These are phyloP conservation scores for Apotomis capreana DNA, from an alignment of 2,888 invertebrate species.

Conservation along the genomic window DNA sequence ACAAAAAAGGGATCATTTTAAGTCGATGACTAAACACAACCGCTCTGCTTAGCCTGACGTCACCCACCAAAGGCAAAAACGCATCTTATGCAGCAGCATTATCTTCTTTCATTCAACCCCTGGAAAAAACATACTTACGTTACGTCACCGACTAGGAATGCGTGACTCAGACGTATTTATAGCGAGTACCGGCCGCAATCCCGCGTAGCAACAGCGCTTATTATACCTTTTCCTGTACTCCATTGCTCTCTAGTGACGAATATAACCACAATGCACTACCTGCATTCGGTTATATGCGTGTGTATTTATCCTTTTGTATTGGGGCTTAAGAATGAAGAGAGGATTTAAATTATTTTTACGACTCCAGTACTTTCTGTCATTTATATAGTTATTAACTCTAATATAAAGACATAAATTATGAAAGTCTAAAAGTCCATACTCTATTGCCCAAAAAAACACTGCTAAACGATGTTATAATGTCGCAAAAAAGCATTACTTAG, in stretches of 20 bases:
- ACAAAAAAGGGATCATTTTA: slow-evolving; percentile 18
- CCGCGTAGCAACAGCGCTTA: slow-evolving; percentile 41
- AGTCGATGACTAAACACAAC: slow-evolving; percentile 20
- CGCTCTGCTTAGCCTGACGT: slow-evolving; percentile 41
- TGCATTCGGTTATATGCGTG: background rate
- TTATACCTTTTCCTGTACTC: slow-evolving; percentile 37
- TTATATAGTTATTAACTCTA: too few relatives aligned
- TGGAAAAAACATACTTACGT: slow-evolving; percentile 52
- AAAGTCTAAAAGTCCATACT: too few relatives aligned
- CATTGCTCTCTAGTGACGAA: slow-evolving; percentile 11
- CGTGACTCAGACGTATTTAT: slow-evolving; percentile 64
- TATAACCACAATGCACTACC: slow-evolving; percentile 6
- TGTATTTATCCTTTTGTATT: background rate
- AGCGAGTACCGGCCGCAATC: slow-evolving; percentile 44
- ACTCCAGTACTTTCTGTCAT: too few relatives aligned
- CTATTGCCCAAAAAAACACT: too few relatives aligned
- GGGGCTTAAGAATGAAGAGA: background rate
- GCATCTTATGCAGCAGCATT: slow-evolving; percentile 47
- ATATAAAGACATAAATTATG: too few relatives aligned
- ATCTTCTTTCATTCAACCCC: slow-evolving; percentile 68
- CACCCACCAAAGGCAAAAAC: slow-evolving; percentile 51
- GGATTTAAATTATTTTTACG: too few relatives aligned
- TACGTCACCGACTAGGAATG: slow-evolving; percentile 58
- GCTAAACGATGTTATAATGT: too few relatives aligned
- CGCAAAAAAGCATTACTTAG: too few relatives aligned